Evolutionary conservation across 2,888 invertebrate genomes (phyloP), one percentile per base, ranked within the genome.

Genomic region (Tyria jacobaeae): DNA sequence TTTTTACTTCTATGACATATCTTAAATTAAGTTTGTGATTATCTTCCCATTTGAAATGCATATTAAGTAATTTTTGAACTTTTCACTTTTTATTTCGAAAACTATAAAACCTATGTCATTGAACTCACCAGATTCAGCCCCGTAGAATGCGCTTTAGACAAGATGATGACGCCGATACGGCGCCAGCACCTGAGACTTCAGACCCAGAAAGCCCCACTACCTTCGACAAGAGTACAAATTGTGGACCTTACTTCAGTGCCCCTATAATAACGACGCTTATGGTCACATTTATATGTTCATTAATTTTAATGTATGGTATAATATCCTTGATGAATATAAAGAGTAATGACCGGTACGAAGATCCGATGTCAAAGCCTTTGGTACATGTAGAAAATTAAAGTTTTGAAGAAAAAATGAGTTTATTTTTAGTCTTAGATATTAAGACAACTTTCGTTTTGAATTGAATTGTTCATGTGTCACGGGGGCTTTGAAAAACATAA

Each of bases 231-330:
- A 70, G 80, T 0, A 73, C 82, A 0, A 82, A 86, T 61, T 90
- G 90, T 51, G 84, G 86, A 0, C 87, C 87, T 0, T 89, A 84
- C 37, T 89, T 88, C 60, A 87, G 74, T 41, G 57, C 74, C 0
- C 70, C 69, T 0, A 86, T 89, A 0, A 41, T 89, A 0, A 60
- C 85, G 0, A 75, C 75, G 0, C 53, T 90, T 0, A 70, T 89
- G 14, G 73, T 89, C 0, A 54, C 77, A 0, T 63, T 65, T 0
- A 37, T 89, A 0, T 80, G 73, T 5, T 6, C 84, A 0, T 24
- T 51, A 0, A 84, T 89, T 3, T 31, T 83, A 0, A 34, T 67
- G 0, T 83, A 75, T 15, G 91, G 87, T 0, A 2, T 89, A 0
- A 2, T 69, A 0, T 58, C 67, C 0, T 9, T 90, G 2, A 73